Base-by-base conservation (phyloP, 1,140 invertebrate genomes). In the Platyura marginata region DNA sequence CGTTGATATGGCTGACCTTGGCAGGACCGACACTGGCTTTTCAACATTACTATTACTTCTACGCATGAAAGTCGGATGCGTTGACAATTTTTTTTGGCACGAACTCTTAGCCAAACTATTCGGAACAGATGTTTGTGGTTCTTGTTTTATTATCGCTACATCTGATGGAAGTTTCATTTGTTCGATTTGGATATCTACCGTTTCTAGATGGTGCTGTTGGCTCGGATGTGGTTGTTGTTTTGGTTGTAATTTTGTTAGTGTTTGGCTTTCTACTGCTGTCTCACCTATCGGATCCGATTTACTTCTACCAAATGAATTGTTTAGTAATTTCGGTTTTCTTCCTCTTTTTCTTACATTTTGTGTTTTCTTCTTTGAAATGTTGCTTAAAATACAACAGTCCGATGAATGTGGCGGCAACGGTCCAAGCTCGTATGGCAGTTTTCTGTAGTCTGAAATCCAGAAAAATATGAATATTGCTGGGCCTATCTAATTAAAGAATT, bases 341-440 rank as follows among this genome's bases (percentile, higher is more conserved):
- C 19, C 18, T 13, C 5, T 21, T 38, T 38, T 10, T 6, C 15
- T n/a, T 18, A 18, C 19, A 3, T 3, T 38, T n/a, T n/a, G n/a
- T 3, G 36, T 20, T 38, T 38, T 38, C 4, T 18, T 38, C 6
- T n/a, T 10, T 3, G 36, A 11, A 4, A 38, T 11, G 16, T 38
- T 38, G 16, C 36, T 38, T 3, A 67, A 53, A 15, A 63, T 60
- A 49, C 61, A 65, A 50, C 64, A 68, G 52, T 68, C 64, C 39
- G 69, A 68, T 50, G 70, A 68, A 21, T 72, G 53, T 38, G 71
- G 67, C 44, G 67, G 72, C 48, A 75, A 61, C 41, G 67, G 66
- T 13, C 68, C 75, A 51, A 82, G 74, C 59, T 86, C 78, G 51
- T 84, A 84, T 1, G 83, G 83, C 47, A 88, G 61, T 43, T 81